These are phyloP conservation scores for Bombus balteatus DNA, from an alignment of 1,140 invertebrate genomes.

Conservation along the genomic window DNA sequence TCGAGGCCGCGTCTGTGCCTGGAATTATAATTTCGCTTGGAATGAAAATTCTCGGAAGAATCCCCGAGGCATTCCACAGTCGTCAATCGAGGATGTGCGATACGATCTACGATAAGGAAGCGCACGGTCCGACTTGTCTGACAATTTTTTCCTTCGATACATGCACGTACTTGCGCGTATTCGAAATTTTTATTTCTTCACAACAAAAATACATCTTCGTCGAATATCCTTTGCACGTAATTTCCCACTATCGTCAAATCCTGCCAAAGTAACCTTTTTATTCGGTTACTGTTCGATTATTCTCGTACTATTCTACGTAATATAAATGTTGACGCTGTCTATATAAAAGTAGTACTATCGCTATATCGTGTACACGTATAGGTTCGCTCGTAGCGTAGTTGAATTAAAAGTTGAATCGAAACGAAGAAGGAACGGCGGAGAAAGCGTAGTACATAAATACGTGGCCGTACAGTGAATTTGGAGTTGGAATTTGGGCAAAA, in stretches of 20 bases:
- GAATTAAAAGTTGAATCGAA: no score
- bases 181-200: not conserved
- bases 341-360: no score
- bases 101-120: constrained; percentile 23
- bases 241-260: no score
- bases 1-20: constrained; percentile 26
- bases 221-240: no score
- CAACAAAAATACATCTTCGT: no score
- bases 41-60: constrained; percentile 22
- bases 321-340: no score
- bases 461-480: not conserved
- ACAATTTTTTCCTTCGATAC: not conserved
- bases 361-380: no score
- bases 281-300: no score
- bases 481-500: constrained; percentile 20
- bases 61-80: constrained; percentile 18
- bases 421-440: not conserved
- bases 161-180: not conserved
- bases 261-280: no score
- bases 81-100: constrained; percentile 14
- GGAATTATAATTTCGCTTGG: constrained; percentile 25
- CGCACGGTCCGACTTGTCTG: not conserved
- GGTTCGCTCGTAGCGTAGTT: no score
- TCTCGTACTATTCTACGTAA: no score
- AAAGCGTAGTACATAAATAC: not conserved